Evolutionary conservation across 2,888 invertebrate genomes (phyloP).

Genomic region (Germaria angustata): DNA sequence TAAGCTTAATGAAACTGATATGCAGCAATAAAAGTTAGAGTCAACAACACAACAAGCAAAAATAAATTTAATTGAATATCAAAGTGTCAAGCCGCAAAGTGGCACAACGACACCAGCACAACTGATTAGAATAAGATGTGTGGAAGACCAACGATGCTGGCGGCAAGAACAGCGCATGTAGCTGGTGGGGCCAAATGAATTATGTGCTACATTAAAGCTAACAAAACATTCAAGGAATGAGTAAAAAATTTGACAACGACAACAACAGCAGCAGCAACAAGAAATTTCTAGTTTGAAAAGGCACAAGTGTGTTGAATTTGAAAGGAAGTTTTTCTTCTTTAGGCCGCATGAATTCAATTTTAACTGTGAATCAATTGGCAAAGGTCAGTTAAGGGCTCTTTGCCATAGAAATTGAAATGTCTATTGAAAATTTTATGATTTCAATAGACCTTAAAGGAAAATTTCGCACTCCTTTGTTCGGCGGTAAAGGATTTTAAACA

Average conservation of each 20-base stretch:
- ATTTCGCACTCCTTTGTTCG: slow-evolving; percentile 67
- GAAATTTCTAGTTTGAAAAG: not conserved
- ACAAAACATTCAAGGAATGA: slow-evolving; percentile 1
- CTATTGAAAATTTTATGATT: slow-evolving; percentile 44
- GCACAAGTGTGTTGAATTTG: slow-evolving; percentile 13
- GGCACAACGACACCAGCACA: slow-evolving; percentile 61
- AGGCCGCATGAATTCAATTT: not conserved
- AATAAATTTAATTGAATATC: slow-evolving; percentile 47
- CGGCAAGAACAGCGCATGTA: slow-evolving; percentile 19
- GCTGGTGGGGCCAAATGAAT: slow-evolving; percentile 71
- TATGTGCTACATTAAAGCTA: slow-evolving; percentile 75
- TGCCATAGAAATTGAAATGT: slow-evolving; percentile 37
- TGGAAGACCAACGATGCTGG: slow-evolving; percentile 24
- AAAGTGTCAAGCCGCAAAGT: slow-evolving; percentile 69
- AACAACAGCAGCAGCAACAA: not conserved
- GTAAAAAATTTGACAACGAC: too few relatives aligned
- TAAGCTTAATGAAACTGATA: slow-evolving; percentile 39
- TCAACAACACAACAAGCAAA: slow-evolving; percentile 23
- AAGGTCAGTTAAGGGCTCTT: slow-evolving; percentile 43
- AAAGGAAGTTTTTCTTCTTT: not conserved
- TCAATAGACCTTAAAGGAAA: slow-evolving; percentile 54
- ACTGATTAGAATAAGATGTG: slow-evolving; percentile 55
- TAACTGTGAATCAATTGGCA: not conserved
- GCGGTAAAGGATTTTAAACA: slow-evolving; percentile 24
- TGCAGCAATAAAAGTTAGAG: slow-evolving; percentile 1